Evolutionary conservation across 2,888 invertebrate species (phyloP), one percentile per base, ranked within the genome.

Genomic region (Andrena minutula): DNA sequence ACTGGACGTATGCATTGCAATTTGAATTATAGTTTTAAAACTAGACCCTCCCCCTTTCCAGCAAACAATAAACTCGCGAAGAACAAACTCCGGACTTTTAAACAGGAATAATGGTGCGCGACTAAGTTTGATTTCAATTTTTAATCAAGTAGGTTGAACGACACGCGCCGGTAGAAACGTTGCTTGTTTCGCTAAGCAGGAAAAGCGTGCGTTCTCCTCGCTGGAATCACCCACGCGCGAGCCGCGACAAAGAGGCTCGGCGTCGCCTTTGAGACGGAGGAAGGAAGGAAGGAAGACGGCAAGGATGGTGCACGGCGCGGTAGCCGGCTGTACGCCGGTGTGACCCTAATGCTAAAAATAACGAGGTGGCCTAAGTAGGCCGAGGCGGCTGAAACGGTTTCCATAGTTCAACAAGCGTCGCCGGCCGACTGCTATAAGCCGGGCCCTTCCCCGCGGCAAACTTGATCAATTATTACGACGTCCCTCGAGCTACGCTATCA

Each of bases 321-420:
- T 82, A 79, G 83, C 73, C 73, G 80, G 80, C 63, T 80, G 84
- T 81, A 87, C 82, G 86, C 78, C 84, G 86, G 85, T 90, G 88
- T 91, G 91, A 92, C 92, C 91, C 91, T 90, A 91, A 91, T 91
- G 90, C 92, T 92, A 91, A 92, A 92, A 91, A 92, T 92, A 92
- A 84, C 89, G 84, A 89, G 85, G 75, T 88, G 81, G 88, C 71
- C 86, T 87, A 90, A 92, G 91, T 92, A 90, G 91, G 91, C 89
- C 91, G 87, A 86, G 85, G 80, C 86, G 86, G 86, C 88, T 91
- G 84, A 91, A 92, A 89, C 89, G 86, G 88, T 91, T 91, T 91
- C 89, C 90, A 91, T 91, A 92, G 91, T 92, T 89, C 85, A 88
- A 89, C 88, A 82, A 86, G 88, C 88, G 75, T 71, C 84, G 74